phyloP scores from a whole-genome alignment of 2,888 invertebrate species.

The Nemurella pictetii region DNA sequence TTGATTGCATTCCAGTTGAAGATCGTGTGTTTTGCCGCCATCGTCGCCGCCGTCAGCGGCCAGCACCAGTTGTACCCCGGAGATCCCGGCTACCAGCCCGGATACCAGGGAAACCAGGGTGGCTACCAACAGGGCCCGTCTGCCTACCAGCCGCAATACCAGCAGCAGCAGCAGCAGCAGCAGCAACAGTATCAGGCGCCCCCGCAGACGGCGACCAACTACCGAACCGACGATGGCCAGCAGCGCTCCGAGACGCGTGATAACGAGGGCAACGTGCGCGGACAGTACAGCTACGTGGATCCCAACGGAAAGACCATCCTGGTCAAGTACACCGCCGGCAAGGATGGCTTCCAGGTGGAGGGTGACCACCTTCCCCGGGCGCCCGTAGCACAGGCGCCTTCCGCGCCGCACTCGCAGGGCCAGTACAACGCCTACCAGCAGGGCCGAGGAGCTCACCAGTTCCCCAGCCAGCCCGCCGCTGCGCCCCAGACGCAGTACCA shows the following conservation, averaged over 20 bases:
- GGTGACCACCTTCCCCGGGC: conserved; percentile 40
- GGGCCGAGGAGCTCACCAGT: conserved; percentile 15
- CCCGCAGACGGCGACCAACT: conserved; percentile 34
- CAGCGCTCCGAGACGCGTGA: conserved; percentile 40
- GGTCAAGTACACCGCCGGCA: conserved; percentile 57
- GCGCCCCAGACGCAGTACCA: conserved; percentile 38
- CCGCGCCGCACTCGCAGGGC: conserved; percentile 32
- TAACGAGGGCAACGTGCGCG: conserved; percentile 40
- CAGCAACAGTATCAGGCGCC: conserved; percentile 32
- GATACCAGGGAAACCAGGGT: conserved; percentile 43
- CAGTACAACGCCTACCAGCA: conserved; percentile 33
- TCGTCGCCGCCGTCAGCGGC: conserved; percentile 18
- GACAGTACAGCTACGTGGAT: conserved; percentile 61
- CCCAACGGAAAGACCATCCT: conserved; percentile 67
- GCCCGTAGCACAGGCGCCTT: neutral
- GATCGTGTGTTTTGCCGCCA: conserved; percentile 29
- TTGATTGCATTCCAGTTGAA: conserved; percentile 14
- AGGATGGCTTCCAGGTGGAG: conserved; percentile 46
- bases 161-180: neutral
- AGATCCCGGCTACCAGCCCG: conserved; percentile 34
- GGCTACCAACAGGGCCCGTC: conserved; percentile 44
- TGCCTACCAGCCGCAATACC: conserved; percentile 21
- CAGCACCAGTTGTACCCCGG: conserved; percentile 30
- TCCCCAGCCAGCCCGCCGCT: conserved; percentile 25
- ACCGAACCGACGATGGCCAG: conserved; percentile 40